Evolutionary conservation across 2,797 vertebrate species (phyloP).

Genomic region (Xyrichtys novacula): DNA sequence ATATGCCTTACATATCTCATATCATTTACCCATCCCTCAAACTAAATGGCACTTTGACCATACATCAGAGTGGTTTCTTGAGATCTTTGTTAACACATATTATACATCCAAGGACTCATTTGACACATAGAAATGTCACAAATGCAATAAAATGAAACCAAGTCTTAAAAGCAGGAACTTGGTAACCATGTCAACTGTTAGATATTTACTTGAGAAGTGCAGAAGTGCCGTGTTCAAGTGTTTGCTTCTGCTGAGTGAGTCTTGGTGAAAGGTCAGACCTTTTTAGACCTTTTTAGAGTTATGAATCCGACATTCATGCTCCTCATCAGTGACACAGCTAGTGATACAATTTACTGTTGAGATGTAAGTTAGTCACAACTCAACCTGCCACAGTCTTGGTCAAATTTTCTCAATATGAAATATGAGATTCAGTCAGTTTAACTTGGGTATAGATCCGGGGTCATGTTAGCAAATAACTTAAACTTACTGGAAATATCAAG

Average conservation of each 20-base stretch:
- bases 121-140: slow-evolving; percentile 14
- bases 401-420: no score
- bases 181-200: slow-evolving; percentile 52
- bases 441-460: no score
- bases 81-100: slow-evolving; percentile 2
- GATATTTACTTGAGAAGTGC: neutral
- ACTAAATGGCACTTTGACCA: slow-evolving; percentile 10
- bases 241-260: slow-evolving; percentile 2
- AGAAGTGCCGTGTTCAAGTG: neutral
- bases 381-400: no score
- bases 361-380: neutral
- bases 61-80: neutral
- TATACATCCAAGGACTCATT: slow-evolving; percentile 30
- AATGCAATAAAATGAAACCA: slow-evolving; percentile 10
- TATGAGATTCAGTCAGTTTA: no score
- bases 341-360: no score
- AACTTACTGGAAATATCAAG: no score
- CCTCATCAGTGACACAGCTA: neutral
- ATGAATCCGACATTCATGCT: neutral
- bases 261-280: neutral
- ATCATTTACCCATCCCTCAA: slow-evolving; percentile 8
- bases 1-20: neutral
- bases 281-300: neutral
- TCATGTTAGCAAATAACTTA: no score
- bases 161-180: slow-evolving; percentile 27